phyloP scores from a whole-genome alignment of 2,113 vertebrate species.

The Xiphorhynchus elegans region DNA sequence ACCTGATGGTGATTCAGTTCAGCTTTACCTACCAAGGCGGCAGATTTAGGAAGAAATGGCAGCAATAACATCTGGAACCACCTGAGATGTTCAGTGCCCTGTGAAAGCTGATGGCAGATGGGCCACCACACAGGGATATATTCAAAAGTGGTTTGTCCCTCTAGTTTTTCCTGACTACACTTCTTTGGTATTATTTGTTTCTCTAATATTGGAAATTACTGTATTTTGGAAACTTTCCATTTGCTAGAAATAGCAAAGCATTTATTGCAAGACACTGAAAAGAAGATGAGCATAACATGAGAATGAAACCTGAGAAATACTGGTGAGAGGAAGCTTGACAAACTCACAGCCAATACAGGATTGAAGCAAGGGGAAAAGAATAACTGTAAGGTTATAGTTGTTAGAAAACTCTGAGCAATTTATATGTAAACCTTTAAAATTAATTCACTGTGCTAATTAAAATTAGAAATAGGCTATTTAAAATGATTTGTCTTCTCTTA shows the following conservation, averaged over 20 bases:
- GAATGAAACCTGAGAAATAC: background rate
- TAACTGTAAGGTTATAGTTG: background rate
- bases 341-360: background rate
- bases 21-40: background rate
- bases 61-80: background rate
- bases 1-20: background rate
- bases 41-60: background rate
- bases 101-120: background rate
- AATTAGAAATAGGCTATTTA: constrained; percentile 29
- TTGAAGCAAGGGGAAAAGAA: background rate
- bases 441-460: constrained; percentile 42
- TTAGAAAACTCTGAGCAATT: constrained; percentile 2
- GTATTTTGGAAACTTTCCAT: background rate
- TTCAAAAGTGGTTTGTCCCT: background rate
- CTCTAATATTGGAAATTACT: background rate
- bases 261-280: background rate
- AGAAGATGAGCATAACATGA: background rate
- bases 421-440: constrained; percentile 6
- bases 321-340: background rate
- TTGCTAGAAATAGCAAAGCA: background rate
- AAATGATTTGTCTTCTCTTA: constrained; percentile 31
- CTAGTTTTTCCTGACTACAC: background rate
- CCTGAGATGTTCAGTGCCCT: background rate
- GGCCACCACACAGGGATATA: background rate
- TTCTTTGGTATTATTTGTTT: background rate